Evolutionary conservation across 2,113 vertebrate genomes (phyloP).

Genomic region (Manacus vitellinus): DNA sequence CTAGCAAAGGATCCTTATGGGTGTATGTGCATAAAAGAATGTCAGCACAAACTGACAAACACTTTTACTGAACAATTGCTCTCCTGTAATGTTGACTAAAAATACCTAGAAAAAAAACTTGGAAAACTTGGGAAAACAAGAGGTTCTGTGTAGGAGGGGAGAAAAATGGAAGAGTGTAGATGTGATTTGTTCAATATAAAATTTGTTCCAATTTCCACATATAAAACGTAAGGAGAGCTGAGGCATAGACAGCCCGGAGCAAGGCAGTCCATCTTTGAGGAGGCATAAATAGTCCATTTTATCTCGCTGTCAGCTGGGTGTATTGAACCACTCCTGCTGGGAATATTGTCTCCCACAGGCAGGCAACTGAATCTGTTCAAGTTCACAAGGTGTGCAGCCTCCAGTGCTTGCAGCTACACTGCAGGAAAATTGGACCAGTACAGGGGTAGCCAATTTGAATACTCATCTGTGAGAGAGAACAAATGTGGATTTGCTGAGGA

Average conservation of each 20-base stretch:
- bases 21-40: neutral
- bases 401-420: neutral
- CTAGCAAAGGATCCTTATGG: neutral
- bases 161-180: neutral
- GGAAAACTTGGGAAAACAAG: neutral
- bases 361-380: neutral
- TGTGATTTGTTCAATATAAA: neutral
- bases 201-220: neutral
- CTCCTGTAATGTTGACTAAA: neutral
- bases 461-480: neutral
- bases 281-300: neutral
- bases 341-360: neutral
- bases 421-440: neutral
- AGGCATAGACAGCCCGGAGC: neutral
- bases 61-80: neutral
- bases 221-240: neutral
- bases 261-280: neutral
- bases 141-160: neutral
- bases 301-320: neutral
- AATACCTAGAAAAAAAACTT: neutral
- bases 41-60: neutral
- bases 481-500: neutral
- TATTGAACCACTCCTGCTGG: neutral
- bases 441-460: neutral
- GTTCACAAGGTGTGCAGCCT: neutral